Evolutionary conservation across 2,113 vertebrate genomes (phyloP).

Genomic region (Sinocyclocheilus rhinocerous): DNA sequence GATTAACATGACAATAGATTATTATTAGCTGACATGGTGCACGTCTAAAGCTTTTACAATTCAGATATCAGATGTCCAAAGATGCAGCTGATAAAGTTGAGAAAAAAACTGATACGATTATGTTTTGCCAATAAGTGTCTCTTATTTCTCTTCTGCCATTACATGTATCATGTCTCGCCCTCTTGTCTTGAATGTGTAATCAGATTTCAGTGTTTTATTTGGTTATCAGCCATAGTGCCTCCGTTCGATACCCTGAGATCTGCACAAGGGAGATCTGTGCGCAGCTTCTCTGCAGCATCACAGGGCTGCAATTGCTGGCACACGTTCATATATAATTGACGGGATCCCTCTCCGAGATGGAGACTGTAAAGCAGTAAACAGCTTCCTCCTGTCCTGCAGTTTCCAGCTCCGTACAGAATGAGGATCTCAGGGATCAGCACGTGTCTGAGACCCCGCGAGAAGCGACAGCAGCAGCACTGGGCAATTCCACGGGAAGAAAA

Average conservation of each 20-base stretch:
- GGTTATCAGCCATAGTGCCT: conserved; percentile 16
- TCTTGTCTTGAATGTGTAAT: conserved; percentile 4
- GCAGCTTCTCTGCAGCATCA: conserved; percentile 47
- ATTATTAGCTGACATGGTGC: not conserved
- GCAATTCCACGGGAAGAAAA: conserved; percentile 52
- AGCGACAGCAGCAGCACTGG: conserved; percentile 78
- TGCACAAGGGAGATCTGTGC: conserved; percentile 19
- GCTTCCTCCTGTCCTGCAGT: conserved; percentile 56
- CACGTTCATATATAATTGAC: conserved; percentile 50
- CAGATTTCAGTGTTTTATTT: conserved; percentile 32
- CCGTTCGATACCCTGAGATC: conserved; percentile 23
- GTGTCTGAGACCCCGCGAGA: conserved; percentile 66
- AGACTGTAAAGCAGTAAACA: conserved; percentile 34
- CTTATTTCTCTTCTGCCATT: conserved; percentile 12
- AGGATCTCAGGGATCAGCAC: conserved; percentile 71
- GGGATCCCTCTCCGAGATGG: conserved; percentile 38
- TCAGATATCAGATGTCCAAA: not conserved
- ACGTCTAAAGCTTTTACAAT: not conserved
- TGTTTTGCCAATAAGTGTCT: conserved; percentile 13
- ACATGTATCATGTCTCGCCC: not conserved
- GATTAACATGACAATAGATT: conserved; percentile 9
- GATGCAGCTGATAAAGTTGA: not conserved
- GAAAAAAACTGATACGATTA: not conserved
- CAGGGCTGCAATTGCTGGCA: conserved; percentile 45
- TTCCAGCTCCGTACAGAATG: conserved; percentile 70